Percentiles rank a stretch among this genome's conserved stretches.
These are phyloP conservation scores for Drosophila macrospina DNA, from an alignment of 2,888 invertebrate species.

Conservation along the genomic window DNA sequence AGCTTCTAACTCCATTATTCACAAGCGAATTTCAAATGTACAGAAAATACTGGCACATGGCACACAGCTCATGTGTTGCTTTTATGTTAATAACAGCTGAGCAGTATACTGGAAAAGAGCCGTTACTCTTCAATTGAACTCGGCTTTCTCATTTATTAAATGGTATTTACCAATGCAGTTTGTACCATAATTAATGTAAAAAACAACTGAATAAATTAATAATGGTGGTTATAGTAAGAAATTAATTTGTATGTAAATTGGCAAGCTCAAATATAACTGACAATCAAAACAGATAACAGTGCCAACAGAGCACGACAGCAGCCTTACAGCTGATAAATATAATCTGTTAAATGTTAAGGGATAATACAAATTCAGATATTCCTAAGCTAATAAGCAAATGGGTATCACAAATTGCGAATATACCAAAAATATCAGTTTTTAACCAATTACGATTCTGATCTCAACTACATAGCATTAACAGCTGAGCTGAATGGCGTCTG, in stretches of 20 bases:
- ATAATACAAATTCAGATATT: too few species aligned
- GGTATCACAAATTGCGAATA: too few species aligned
- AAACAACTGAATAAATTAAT: background rate
- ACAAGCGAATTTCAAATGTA: constrained; percentile 5
- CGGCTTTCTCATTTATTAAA: background rate
- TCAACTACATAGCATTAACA: constrained; percentile 17
- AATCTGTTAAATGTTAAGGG: too few species aligned
- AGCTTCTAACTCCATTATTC: background rate
- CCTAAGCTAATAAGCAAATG: too few species aligned
- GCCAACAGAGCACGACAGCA: constrained; percentile 13
- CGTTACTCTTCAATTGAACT: too few species aligned
- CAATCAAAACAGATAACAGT: constrained; percentile 4
- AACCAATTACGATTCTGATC: constrained; percentile 1
- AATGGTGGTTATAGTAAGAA: too few species aligned
- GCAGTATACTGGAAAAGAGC: background rate
- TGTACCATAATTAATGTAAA: background rate
- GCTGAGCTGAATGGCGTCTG: constrained; percentile 4
- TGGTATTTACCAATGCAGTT: background rate
- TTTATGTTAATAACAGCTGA: constrained; percentile 5
- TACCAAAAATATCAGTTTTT: too few species aligned
- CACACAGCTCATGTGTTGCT: background rate
- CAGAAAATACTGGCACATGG: background rate
- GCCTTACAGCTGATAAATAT: constrained; percentile 8
- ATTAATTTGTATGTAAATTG: background rate
- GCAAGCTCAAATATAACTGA: background rate